Evolutionary conservation across 2,888 invertebrate genomes (phyloP).

Genomic region (Notodonta ziczac): DNA sequence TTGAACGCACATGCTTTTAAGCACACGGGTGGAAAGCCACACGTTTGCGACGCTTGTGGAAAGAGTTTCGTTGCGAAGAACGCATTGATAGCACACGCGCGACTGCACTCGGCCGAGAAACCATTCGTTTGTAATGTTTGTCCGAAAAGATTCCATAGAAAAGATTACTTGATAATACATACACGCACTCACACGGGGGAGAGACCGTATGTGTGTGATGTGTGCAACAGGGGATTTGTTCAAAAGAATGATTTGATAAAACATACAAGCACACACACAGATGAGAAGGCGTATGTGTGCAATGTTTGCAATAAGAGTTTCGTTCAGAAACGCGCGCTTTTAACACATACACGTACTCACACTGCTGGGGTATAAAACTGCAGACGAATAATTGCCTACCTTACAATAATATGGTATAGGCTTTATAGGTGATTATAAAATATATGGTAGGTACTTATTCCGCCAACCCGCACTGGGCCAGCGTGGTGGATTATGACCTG

Average conservation of each 20-base stretch:
- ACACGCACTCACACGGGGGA: constrained; percentile 15
- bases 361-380: no score
- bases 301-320: constrained; percentile 8
- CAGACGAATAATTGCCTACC: no score
- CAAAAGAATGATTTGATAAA: rapidly evolving
- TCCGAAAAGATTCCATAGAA: not conserved
- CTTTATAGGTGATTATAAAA: no score
- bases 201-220: constrained; percentile 21
- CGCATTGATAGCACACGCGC: constrained; percentile 9
- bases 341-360: no score
- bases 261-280: constrained; percentile 13
- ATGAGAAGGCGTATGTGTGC: constrained; percentile 20
- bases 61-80: constrained; percentile 2
- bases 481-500: no score
- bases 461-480: no score
- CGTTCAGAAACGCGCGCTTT: no score
- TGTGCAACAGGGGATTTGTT: constrained; percentile 1
- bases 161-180: not conserved
- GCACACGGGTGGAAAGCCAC: constrained; percentile 5
- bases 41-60: constrained; percentile 13
- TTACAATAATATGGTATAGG: no score
- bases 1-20: not conserved
- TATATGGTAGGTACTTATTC: no score
- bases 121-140: constrained; percentile 14
- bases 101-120: constrained; percentile 11